A percentile compares a stretch with the other conserved stretches of the same genome.
Conservation (phyloP, 2,113 vertebrate genomes). For the Vidua macroura region DNA sequence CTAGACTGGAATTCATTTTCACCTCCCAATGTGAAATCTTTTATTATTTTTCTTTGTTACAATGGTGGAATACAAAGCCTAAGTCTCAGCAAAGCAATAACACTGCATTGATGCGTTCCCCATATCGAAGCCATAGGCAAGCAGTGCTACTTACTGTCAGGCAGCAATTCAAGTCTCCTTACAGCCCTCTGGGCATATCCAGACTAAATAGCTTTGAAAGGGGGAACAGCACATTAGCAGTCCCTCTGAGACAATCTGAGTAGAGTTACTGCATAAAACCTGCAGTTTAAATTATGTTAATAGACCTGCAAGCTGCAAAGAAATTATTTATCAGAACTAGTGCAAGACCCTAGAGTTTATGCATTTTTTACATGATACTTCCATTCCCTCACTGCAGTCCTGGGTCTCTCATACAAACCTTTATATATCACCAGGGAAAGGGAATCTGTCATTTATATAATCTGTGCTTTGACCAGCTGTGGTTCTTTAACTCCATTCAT, state of each 20-base stretch:
- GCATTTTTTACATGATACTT: constrained; percentile 15
- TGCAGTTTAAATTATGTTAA: constrained; percentile 52
- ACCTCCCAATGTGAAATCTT: constrained; percentile 25
- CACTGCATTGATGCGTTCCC: accelerated
- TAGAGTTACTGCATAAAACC: background rate
- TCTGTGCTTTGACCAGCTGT: background rate
- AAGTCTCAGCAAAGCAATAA: constrained; percentile 18
- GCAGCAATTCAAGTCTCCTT: background rate
- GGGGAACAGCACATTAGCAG: constrained; percentile 24
- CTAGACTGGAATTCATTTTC: constrained; percentile 22
- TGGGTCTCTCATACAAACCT: background rate
- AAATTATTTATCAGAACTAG: constrained; percentile 68
- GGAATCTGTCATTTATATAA: background rate
- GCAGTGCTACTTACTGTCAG: background rate
- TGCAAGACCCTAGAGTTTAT: constrained; percentile 35
- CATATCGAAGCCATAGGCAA: background rate
- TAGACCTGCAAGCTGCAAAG: constrained; percentile 41
- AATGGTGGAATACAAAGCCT: background rate
- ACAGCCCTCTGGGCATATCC: constrained; percentile 1
- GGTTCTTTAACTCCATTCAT: background rate
- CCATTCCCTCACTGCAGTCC: background rate
- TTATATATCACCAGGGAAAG: background rate
- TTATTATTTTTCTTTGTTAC: constrained; percentile 1
- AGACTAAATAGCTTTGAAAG: constrained; percentile 29
- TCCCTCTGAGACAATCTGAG: constrained; percentile 22